Evolutionary conservation across 1,140 invertebrate species (phyloP).

Genomic region (Spodoptera litura): DNA sequence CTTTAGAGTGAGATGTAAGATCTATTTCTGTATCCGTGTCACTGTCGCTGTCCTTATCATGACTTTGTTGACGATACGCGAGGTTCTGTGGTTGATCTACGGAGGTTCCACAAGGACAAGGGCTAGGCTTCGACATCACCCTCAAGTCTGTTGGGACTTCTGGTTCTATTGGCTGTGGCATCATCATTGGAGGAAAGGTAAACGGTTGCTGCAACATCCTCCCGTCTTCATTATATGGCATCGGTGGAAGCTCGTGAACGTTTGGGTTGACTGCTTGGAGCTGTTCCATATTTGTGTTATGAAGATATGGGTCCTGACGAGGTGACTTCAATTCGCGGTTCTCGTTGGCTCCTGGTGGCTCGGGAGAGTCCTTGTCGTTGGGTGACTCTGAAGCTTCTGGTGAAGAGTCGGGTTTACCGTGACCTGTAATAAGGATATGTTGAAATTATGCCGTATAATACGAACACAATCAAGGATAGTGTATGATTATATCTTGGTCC

Average conservation of each 20-base stretch:
- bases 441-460: no score
- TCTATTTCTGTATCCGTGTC: constrained; percentile 85
- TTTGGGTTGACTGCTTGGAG: constrained; percentile 43
- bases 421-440: constrained; percentile 53
- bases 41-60: constrained; percentile 74
- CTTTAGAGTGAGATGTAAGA: constrained; percentile 84
- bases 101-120: constrained; percentile 69
- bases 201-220: constrained; percentile 73
- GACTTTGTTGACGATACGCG: constrained; percentile 68
- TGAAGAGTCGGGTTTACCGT: constrained; percentile 75
- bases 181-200: constrained; percentile 72
- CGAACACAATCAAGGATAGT: no score
- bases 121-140: constrained; percentile 69
- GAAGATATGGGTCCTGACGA: constrained; percentile 68
- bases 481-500: no score
- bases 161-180: constrained; percentile 66
- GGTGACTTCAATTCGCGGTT: constrained; percentile 73
- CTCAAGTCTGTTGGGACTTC: constrained; percentile 81
- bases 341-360: constrained; percentile 63
- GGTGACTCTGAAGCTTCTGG: constrained; percentile 77
- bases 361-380: constrained; percentile 71
- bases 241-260: constrained; percentile 54
- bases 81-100: constrained; percentile 75
- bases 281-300: constrained; percentile 62
- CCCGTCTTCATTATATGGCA: constrained; percentile 69